A percentile compares a stretch with the other conserved stretches of the same genome.
Evolutionary conservation across 2,888 invertebrate genomes (phyloP).

Genomic region (Podabrus alpinus): DNA sequence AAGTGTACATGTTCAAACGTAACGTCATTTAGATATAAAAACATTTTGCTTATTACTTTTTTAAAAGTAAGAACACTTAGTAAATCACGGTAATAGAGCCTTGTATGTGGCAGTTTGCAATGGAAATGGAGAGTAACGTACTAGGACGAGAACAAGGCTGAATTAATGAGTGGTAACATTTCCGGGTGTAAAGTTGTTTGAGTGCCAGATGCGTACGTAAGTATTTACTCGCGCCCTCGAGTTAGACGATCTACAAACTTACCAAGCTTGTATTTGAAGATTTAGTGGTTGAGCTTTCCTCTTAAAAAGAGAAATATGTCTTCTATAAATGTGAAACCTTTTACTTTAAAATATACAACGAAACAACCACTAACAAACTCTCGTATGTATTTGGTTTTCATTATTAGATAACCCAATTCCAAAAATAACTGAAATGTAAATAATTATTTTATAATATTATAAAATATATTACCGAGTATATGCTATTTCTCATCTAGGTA

Average conservation of each 20-base stretch:
- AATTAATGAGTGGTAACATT: conserved; percentile 50
- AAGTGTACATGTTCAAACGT: conserved; percentile 21
- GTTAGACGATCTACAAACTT: conserved; percentile 43
- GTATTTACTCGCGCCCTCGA: conserved; percentile 44
- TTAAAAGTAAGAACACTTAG: conserved; percentile 38
- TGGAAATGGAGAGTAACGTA: conserved; percentile 42
- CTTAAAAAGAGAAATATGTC: conserved; percentile 32
- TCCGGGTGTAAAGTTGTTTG: conserved; percentile 48
- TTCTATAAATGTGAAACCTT: conserved; percentile 30
- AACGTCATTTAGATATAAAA: conserved; percentile 26
- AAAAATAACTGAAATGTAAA: background rate
- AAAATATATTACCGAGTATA: no score
- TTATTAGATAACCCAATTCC: background rate
- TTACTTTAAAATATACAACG: conserved; percentile 27
- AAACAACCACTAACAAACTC: conserved; percentile 23
- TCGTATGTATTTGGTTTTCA: background rate
- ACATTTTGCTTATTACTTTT: conserved; percentile 30
- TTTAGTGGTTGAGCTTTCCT: conserved; percentile 31
- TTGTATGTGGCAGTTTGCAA: conserved; percentile 38
- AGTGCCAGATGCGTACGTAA: conserved; percentile 47
- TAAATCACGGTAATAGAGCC: conserved; percentile 38
- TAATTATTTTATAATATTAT: no score
- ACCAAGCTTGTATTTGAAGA: conserved; percentile 42
- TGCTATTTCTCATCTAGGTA: no score
- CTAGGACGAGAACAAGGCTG: conserved; percentile 45